A percentile compares a stretch with the other conserved stretches of the same genome.
phyloP scores from a whole-genome alignment of 2,888 invertebrate genomes.

The Rhaphigaster nebulosa region DNA sequence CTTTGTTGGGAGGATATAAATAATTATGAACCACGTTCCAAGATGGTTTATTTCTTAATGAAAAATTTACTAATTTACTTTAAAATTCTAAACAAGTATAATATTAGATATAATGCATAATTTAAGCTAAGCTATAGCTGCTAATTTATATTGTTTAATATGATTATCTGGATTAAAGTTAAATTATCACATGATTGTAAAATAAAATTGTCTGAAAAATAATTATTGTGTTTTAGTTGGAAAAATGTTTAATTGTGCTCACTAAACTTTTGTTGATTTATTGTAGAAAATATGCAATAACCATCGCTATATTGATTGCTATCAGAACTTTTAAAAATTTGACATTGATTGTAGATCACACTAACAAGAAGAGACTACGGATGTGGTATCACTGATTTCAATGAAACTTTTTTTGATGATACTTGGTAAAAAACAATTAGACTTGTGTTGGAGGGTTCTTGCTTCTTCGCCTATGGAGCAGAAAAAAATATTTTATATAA shows the following conservation, averaged over 20 bases:
- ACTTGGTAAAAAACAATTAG: too few species aligned
- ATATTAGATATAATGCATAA: not conserved
- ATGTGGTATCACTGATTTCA: too few species aligned
- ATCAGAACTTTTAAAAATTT: too few species aligned
- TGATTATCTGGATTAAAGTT: not conserved
- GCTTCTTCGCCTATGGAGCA: too few species aligned
- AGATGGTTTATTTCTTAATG: not conserved
- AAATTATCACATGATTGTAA: not conserved
- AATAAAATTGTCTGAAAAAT: not conserved
- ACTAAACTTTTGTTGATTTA: not conserved
- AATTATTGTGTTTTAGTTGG: not conserved
- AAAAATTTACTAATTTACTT: not conserved
- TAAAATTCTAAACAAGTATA: not conserved
- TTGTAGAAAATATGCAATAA: too few species aligned
- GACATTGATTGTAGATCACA: too few species aligned
- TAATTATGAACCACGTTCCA: not conserved
- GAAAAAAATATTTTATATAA: too few species aligned
- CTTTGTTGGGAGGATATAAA: conserved; percentile 83
- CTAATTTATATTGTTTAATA: not conserved
- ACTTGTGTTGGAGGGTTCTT: too few species aligned
- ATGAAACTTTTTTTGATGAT: too few species aligned
- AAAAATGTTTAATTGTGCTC: not conserved
- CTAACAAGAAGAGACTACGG: too few species aligned
- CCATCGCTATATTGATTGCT: too few species aligned
- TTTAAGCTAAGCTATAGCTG: not conserved